Base-by-base conservation (phyloP, 2,888 invertebrate species). In the Dicycla oo region DNA sequence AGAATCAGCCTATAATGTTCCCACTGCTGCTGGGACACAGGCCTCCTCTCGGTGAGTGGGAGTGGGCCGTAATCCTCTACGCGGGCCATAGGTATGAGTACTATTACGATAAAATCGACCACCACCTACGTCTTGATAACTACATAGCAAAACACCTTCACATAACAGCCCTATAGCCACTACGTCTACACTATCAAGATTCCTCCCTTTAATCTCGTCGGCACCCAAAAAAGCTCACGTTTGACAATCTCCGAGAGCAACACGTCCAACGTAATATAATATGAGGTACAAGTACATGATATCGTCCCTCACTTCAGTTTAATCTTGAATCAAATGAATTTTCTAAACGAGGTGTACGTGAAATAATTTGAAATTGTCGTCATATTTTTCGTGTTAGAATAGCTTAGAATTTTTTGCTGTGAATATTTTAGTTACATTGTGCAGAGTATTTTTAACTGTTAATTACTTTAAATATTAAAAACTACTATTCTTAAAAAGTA, bases 211-310 rank as follows among this genome's bases (percentile, higher is more conserved):
- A 62, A 84, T 82, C 84, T 81, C 82, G 89, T 86, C 88, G 88
- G 89, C 88, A 87, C 90, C 90, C 87, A 87, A 88, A 88, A 88
- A 82, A 81, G 80, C 87, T 87, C 90, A 89, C 88, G 89, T 91
- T 79, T 80, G 77, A 83, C 85, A 88, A 89, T 88, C 88, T 86
- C 73, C 85, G 85, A 86, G 88, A 84, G 86, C 87, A 86, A 88
- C 90, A 91, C 91, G 89, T 89, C 83, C 84, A 79, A 78, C 56
- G 82, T 84, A 81, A 84, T 84, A 85, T 82, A 80, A 86, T 85
- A 87, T 84, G 82, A 80, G 78, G 73, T 69, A 79, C 72, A 74
- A 72, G 77, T 70, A 69, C 68, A 72, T 70, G 70, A 83, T 77
- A 86, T 77, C 78, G 76, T 83, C 73, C 78, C 76, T 79, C 74